Conservation (phyloP, 2,888 invertebrate genomes). For the Papilio elwesi region DNA sequence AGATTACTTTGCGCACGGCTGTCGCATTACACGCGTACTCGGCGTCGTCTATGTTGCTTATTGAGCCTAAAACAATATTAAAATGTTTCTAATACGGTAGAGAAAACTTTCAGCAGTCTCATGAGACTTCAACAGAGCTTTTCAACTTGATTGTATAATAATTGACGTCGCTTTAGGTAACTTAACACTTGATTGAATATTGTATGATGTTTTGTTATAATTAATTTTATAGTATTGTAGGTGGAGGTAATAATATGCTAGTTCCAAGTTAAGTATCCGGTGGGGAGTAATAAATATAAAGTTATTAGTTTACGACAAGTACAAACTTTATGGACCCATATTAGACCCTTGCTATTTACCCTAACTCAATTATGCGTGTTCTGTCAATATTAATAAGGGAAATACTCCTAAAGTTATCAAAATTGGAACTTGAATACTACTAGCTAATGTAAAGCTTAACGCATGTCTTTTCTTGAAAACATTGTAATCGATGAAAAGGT, state of each 20-base stretch:
- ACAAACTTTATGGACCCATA: slow-evolving; percentile 9
- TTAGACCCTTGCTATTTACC: slow-evolving; percentile 1
- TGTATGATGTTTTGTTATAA: neutral
- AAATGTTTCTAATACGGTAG: no score
- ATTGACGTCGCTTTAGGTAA: no score
- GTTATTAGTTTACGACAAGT: slow-evolving; percentile 1
- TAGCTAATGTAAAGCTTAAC: no score
- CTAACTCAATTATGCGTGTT: neutral
- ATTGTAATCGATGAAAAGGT: no score
- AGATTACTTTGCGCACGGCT: slow-evolving; percentile 73
- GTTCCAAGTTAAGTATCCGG: neutral
- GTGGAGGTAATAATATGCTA: no score
- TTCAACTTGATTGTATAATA: no score
- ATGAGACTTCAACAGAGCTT: no score
- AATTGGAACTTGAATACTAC: no score
- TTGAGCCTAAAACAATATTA: slow-evolving; percentile 87
- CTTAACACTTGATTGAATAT: no score
- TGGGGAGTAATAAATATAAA: neutral
- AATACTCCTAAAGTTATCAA: neutral
- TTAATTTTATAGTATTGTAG: neutral
- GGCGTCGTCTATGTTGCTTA: slow-evolving; percentile 95
- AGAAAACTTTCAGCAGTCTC: no score
- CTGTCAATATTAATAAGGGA: neutral
- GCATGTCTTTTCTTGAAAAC: no score
- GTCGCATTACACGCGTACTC: slow-evolving; percentile 94